A percentile compares a stretch with the other conserved stretches of the same genome.
phyloP scores from a whole-genome alignment of 2,113 vertebrate genomes.

The Lampris megalopsis region DNA sequence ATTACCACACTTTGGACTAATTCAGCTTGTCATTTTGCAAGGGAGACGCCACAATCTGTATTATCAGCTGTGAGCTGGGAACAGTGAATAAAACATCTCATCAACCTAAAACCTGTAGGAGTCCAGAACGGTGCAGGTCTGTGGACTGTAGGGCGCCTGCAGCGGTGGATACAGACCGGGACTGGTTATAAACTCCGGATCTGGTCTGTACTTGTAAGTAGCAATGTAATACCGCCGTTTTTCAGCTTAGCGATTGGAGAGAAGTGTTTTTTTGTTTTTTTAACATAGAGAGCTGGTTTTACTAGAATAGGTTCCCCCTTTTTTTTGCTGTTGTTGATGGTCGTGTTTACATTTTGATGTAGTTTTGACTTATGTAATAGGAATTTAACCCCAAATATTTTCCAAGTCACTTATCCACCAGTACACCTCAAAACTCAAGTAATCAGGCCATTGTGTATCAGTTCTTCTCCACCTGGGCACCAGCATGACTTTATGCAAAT shows the following conservation, averaged over 20 bases:
- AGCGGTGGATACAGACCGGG: neutral
- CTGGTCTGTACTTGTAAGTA: constrained; percentile 61
- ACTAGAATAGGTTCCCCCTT: too few species aligned
- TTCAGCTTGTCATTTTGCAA: neutral
- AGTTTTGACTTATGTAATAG: too few species aligned
- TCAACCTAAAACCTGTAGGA: neutral
- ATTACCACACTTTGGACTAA: neutral
- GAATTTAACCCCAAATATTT: too few species aligned
- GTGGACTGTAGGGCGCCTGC: neutral
- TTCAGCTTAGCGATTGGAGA: too few species aligned
- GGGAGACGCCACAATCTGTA: neutral
- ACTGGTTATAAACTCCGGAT: constrained; percentile 3
- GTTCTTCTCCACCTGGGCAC: neutral
- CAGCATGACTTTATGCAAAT: neutral
- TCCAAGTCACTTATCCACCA: too few species aligned
- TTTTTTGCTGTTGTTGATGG: too few species aligned
- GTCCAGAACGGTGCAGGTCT: neutral
- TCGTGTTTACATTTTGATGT: too few species aligned
- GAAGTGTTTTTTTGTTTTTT: too few species aligned
- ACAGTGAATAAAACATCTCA: neutral
- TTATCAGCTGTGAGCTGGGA: neutral
- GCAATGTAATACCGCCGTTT: neutral
- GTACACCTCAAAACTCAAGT: too few species aligned
- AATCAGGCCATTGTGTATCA: too few species aligned
- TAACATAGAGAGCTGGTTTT: too few species aligned